Base-by-base conservation (phyloP, 53 echinoderm and acorn worm genomes). In the Paelopatides confundens region DNA sequence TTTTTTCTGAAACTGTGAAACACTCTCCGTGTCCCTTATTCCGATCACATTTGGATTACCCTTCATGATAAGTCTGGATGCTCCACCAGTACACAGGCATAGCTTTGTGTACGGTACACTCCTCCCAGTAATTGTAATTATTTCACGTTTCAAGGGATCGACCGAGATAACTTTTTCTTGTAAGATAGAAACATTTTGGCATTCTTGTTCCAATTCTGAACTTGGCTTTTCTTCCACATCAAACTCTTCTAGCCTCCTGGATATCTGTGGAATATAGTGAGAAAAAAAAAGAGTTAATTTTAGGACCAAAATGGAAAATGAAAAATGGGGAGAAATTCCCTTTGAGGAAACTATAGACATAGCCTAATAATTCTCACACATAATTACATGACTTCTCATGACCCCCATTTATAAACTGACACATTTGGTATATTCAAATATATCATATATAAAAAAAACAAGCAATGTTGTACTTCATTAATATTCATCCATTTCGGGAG, bases 1-100 rank as follows among this genome's bases (percentile, higher is more conserved):
- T 69, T 94, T 92, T 50, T 83, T 64, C 86, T 98, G 98, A 35
- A 98, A 98, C 2, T 85, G 86, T 6, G 88, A 69, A 15, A 98
- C 95, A 46, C 95, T 98, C 63, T 98, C 98, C 2, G 98, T 98
- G 87, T 98, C 98, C 65, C 98, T 74, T 33, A 98, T 95, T 53
- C 98, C 98, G 32, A 98, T 46, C 28, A 98, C 95, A 53, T 85
- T 82, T 3, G 98, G 98, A 66, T 92, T 94, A 64, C 89, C 92
- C 43, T 76, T 67, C 23, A 85, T 88, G 33, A 98, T 95, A 14
- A 94, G 48, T 30, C 92, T 95, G 1, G 98, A 94, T 39, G 79
- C 63, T 28, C 94, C 98, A 17, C 98, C 98, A 3, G 92, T 92
- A 66, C 98, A 98, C 27, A 95, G 46, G 53, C 98, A 98, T 38